Evolutionary conservation across 2,888 invertebrate genomes (phyloP).

Genomic region (Tetropium fuscum): DNA sequence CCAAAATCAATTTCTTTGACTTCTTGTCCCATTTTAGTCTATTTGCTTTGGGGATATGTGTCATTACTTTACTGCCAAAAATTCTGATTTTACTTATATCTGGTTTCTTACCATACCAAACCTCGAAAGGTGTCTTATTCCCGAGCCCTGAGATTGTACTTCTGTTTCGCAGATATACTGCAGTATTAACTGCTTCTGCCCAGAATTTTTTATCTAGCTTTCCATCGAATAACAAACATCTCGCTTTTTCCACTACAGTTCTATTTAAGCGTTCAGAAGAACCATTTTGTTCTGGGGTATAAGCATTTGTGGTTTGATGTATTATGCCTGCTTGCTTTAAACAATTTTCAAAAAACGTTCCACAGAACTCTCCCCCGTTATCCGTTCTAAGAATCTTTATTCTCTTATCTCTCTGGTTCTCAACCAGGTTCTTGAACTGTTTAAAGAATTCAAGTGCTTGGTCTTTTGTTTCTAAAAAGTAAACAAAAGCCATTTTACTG

Average conservation of each 20-base stretch:
- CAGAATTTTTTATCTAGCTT: conserved; percentile 44
- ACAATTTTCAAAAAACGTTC: neutral
- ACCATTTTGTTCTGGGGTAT: conserved; percentile 32
- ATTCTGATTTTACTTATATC: conserved; percentile 45
- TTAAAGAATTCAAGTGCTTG: conserved; percentile 38
- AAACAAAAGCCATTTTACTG: conserved; percentile 38
- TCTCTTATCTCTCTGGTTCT: conserved; percentile 33
- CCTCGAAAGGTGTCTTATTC: conserved; percentile 52
- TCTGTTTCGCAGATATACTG: conserved; percentile 47
- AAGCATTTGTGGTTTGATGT: neutral
- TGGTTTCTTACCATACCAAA: conserved; percentile 51
- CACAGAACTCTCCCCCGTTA: neutral
- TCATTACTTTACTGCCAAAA: conserved; percentile 52
- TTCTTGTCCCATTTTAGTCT: conserved; percentile 52
- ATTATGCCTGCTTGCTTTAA: neutral
- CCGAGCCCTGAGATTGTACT: conserved; percentile 18
- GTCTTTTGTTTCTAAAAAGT: conserved; percentile 48
- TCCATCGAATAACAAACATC: conserved; percentile 47
- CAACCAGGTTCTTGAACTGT: conserved; percentile 45
- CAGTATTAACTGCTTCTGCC: conserved; percentile 49
- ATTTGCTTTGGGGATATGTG: conserved; percentile 52
- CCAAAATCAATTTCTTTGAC: conserved; percentile 41
- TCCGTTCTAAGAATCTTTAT: no score
- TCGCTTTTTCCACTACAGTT: conserved; percentile 45
- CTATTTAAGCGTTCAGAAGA: conserved; percentile 44